A percentile compares a stretch with the other conserved stretches of the same genome.
phyloP scores from a whole-genome alignment of 2,888 invertebrate species.

The Stenolophus ochropezus region DNA sequence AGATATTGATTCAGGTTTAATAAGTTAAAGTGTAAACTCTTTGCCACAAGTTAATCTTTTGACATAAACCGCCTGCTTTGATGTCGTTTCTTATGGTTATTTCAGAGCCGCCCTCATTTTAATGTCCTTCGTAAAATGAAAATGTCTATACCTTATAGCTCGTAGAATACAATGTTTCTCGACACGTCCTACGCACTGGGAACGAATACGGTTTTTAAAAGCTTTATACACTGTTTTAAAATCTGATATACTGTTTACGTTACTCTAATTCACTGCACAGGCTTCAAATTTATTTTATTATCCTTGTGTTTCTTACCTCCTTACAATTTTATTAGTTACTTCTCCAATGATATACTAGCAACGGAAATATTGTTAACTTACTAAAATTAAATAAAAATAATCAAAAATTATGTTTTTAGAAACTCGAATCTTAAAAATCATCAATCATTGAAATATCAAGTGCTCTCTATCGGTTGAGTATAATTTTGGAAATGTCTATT shows the following conservation, averaged over 20 bases:
- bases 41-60: constrained; percentile 57
- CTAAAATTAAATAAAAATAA: no score
- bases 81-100: constrained; percentile 57
- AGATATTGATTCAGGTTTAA: constrained; percentile 55
- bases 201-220: not conserved
- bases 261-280: not conserved
- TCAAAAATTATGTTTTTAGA: no score
- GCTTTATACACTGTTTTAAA: not conserved
- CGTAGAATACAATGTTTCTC: constrained; percentile 43
- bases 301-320: not conserved
- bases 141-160: constrained; percentile 40
- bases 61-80: constrained; percentile 57
- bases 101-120: constrained; percentile 48
- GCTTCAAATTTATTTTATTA: not conserved
- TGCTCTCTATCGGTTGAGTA: no score
- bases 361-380: no score
- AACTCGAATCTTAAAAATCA: no score
- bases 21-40: constrained; percentile 54
- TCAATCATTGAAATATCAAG: no score
- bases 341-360: not conserved
- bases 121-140: constrained; percentile 53
- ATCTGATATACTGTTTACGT: not conserved
- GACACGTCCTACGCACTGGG: not conserved
- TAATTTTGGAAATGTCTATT: no score
- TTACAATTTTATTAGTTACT: not conserved